A percentile compares a stretch with the other conserved stretches of the same genome.
phyloP scores from a whole-genome alignment of 2,797 vertebrate genomes.

The Morus bassanus region DNA sequence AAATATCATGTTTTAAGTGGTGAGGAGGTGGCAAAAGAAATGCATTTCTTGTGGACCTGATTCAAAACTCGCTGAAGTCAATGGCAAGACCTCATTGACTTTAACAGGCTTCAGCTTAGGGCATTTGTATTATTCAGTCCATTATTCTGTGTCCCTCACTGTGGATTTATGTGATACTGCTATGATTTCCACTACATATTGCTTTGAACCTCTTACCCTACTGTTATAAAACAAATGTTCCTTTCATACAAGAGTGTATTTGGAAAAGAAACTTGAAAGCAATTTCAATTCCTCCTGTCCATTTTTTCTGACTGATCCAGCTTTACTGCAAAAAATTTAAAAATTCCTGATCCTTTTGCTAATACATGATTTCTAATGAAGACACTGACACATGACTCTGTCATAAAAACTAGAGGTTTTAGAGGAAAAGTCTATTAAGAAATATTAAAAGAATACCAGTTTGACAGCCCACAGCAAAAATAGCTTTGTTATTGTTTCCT shows the following conservation, averaged over 20 bases:
- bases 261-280: constrained; percentile 21
- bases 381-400: not conserved
- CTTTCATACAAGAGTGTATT: not conserved
- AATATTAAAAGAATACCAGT: not conserved
- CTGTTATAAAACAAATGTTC: not conserved
- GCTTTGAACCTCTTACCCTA: not conserved
- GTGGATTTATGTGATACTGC: constrained; percentile 4
- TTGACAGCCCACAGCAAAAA: constrained; percentile 2
- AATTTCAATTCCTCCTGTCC: not conserved
- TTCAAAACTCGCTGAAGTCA: not conserved
- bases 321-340: constrained; percentile 47
- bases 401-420: constrained; percentile 50
- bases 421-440: constrained; percentile 36
- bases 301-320: constrained; percentile 45
- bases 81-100: not conserved
- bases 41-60: not conserved
- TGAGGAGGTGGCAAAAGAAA: not conserved
- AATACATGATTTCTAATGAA: constrained; percentile 51
- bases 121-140: not conserved
- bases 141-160: not conserved
- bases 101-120: not conserved
- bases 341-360: constrained; percentile 31
- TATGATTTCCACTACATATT: not conserved
- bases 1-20: not conserved
- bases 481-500: constrained; percentile 13